phyloP scores from a whole-genome alignment of 2,113 vertebrate genomes.

The Erinaceus europaeus region DNA sequence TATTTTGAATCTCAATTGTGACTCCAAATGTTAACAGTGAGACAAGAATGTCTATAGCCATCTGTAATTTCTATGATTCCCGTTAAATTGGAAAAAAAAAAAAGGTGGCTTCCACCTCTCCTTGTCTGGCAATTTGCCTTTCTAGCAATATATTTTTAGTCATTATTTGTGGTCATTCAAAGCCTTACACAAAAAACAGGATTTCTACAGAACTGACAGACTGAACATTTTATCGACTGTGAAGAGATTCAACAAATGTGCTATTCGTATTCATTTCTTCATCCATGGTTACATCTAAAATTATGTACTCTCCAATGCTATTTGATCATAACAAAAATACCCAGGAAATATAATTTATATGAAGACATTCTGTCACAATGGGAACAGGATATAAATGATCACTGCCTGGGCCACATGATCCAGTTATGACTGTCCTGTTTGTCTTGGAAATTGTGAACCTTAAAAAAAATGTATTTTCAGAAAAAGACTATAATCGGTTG shows the following conservation, averaged over 20 bases:
- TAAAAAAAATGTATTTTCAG: not conserved
- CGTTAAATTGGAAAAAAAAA: not conserved
- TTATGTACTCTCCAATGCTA: not conserved
- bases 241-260: not conserved
- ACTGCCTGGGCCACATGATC: no score
- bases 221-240: not conserved
- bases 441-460: not conserved
- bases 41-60: not conserved
- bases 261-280: not conserved
- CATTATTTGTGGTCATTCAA: not conserved
- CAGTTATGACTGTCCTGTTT: not conserved
- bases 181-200: not conserved
- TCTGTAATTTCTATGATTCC: not conserved
- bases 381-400: accelerated
- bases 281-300: not conserved
- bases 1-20: not conserved
- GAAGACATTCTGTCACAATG: not conserved
- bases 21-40: accelerated
- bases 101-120: no score
- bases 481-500: not conserved
- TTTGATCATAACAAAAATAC: not conserved
- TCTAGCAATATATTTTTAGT: not conserved
- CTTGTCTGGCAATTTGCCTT: not conserved
- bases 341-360: not conserved
- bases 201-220: not conserved